These are phyloP conservation scores for Pseudomyrmex pallidus DNA, from an alignment of 1,140 invertebrate genomes.

Conservation along the genomic window DNA sequence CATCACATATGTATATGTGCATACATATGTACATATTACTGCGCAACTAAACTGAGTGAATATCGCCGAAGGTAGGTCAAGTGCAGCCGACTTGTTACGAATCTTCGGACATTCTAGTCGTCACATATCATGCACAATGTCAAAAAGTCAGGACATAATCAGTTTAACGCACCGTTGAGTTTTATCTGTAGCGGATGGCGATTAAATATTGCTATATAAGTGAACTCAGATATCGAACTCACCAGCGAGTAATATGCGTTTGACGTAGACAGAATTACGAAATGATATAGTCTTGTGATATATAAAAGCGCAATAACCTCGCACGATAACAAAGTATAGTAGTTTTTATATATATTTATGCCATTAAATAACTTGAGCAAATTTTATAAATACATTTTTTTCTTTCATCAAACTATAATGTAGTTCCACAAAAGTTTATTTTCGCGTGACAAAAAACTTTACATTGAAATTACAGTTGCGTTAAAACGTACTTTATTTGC, in stretches of 20 bases:
- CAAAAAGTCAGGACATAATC: background rate
- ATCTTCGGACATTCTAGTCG: background rate
- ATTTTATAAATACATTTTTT: background rate
- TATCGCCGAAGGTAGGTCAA: slow-evolving; percentile 16
- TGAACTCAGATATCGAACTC: background rate
- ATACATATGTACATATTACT: background rate
- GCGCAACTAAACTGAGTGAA: background rate
- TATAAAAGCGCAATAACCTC: background rate
- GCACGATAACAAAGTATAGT: background rate
- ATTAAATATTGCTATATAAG: background rate
- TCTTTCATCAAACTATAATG: background rate
- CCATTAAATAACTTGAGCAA: background rate
- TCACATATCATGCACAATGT: background rate
- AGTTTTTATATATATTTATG: background rate
- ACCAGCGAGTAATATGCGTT: background rate
- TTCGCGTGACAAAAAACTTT: too few relatives aligned
- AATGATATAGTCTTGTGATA: background rate
- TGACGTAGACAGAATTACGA: background rate
- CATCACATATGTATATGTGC: background rate
- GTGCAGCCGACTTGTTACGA: background rate
- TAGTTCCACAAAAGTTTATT: background rate
- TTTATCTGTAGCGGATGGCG: background rate
- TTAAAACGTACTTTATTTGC: too few relatives aligned
- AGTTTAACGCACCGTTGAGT: background rate
- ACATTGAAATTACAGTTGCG: too few relatives aligned